Base-by-base conservation (phyloP, 2,113 vertebrate species). In the Etheostoma spectabile region DNA sequence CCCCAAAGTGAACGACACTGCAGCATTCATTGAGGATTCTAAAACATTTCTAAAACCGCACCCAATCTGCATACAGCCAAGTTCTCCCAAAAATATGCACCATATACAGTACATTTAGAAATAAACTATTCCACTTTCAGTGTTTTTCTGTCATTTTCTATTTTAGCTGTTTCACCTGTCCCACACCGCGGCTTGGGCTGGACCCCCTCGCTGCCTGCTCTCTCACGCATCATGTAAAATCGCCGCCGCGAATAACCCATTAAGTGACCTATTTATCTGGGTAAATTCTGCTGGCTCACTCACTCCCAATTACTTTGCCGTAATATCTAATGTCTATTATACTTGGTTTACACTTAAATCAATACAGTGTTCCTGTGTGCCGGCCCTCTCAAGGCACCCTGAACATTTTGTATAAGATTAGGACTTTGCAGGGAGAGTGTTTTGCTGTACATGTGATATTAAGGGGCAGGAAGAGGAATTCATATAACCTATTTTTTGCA, bases 261-360 rank as follows among this genome's bases (percentile, higher is more conserved):
- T 95, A 95, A 91, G 92, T 93, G 95, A 95, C 92, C 92, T 96
- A 94, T 95, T 96, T 96, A 95, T 95, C 93, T 92, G 69, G 92
- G 91, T 93, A 93, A 94, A 80, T 89, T 88, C 86, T 90, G 91
- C 92, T 92, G 93, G 90, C 93, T 95, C 92, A 94, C 87, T 94
- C 91, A 76, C 65, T 83, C 93, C 93, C 84, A 95, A 79, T 95
- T 96, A 93, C 94, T 95, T 94, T 95, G 94, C 83, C 51, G 77
- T 90, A 84, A 77, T 89, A 84, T 91, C 81, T 91, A 84, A 79
- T 89, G 84, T 91, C 81, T 91, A 90, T 86, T 81, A 89, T 84
- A 77, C 38, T 90, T 86, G 0, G 6, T 91, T 93, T 88, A 74
- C 65, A 57, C 82, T 91, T 83, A 90, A 93, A 94, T 92, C 92